phyloP scores from a whole-genome alignment of 2,113 vertebrate species.

The Oncorhynchus gorbuscha region DNA sequence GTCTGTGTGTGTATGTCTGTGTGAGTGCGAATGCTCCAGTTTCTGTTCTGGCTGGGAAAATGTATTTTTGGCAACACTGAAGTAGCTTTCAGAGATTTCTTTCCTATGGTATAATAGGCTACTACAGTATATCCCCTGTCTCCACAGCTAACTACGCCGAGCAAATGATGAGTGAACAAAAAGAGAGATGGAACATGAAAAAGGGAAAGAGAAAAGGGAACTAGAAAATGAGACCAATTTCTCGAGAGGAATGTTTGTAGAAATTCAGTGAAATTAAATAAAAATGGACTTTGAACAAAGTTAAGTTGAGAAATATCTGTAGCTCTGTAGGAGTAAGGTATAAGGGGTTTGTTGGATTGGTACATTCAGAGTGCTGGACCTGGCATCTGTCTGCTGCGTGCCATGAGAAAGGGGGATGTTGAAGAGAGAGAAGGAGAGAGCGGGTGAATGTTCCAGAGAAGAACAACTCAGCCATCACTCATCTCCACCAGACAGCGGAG shows the following conservation, averaged over 20 bases:
- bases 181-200: conserved; percentile 55
- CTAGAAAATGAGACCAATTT: conserved; percentile 64
- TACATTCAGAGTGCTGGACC: conserved; percentile 72
- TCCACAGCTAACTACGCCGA: conserved; percentile 64
- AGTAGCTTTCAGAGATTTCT: conserved; percentile 68
- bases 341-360: conserved; percentile 47
- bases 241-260: conserved; percentile 53
- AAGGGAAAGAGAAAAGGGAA: conserved; percentile 47
- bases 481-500: conserved; percentile 44
- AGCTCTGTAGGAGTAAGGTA: conserved; percentile 35
- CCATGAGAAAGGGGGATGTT: conserved; percentile 53
- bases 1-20: conserved; percentile 25
- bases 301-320: conserved; percentile 61
- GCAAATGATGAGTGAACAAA: conserved; percentile 53
- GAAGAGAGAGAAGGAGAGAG: conserved; percentile 26
- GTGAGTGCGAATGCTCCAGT: conserved; percentile 61
- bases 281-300: conserved; percentile 57
- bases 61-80: conserved; percentile 79
- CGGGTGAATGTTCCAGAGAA: conserved; percentile 40
- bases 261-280: conserved; percentile 41
- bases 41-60: conserved; percentile 78
- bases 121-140: conserved; percentile 42
- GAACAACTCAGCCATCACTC: conserved; percentile 41
- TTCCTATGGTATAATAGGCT: conserved; percentile 56
- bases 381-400: conserved; percentile 61